Conservation (phyloP, 1,140 invertebrate species). For the Anagrus nilaparvatae region DNA sequence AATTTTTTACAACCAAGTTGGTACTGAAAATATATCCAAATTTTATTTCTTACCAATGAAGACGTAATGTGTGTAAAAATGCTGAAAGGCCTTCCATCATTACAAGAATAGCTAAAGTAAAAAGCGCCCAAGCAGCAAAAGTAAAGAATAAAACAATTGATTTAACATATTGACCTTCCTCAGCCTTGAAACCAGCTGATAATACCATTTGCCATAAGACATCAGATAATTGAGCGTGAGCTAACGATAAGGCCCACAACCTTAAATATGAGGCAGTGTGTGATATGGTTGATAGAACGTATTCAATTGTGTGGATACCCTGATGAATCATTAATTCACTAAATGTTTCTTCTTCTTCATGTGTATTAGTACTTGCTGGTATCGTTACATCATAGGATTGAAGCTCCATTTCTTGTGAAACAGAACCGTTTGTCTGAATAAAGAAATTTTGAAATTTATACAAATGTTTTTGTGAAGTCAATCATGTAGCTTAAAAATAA, state of each 20-base stretch:
- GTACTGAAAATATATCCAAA: slow-evolving; percentile 23
- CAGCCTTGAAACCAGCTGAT: slow-evolving; percentile 37
- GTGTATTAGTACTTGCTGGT: not conserved
- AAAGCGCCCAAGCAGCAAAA: slow-evolving; percentile 76
- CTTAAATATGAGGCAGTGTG: slow-evolving; percentile 95
- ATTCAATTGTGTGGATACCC: slow-evolving; percentile 94
- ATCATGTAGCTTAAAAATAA: not conserved
- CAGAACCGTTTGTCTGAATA: slow-evolving; percentile 22
- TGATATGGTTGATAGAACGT: slow-evolving; percentile 88
- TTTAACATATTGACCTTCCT: slow-evolving; percentile 35
- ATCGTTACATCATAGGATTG: slow-evolving; percentile 12
- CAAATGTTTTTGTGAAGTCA: not conserved
- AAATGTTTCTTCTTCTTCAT: slow-evolving; percentile 56
- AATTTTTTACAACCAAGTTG: slow-evolving; percentile 14
- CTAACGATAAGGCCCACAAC: slow-evolving; percentile 90
- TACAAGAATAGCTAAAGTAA: slow-evolving; percentile 81
- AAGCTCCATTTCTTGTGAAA: slow-evolving; percentile 31
- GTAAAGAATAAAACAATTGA: slow-evolving; percentile 59
- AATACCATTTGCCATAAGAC: slow-evolving; percentile 63
- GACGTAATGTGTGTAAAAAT: slow-evolving; percentile 67
- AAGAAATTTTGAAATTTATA: not conserved
- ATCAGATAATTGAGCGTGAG: slow-evolving; percentile 72
- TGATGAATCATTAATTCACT: slow-evolving; percentile 86
- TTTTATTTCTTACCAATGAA: slow-evolving; percentile 54
- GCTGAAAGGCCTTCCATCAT: slow-evolving; percentile 85